Evolutionary conservation across 2,113 vertebrate species (phyloP), one percentile per base, ranked within the genome.

Genomic region (Dermatemys mawii): DNA sequence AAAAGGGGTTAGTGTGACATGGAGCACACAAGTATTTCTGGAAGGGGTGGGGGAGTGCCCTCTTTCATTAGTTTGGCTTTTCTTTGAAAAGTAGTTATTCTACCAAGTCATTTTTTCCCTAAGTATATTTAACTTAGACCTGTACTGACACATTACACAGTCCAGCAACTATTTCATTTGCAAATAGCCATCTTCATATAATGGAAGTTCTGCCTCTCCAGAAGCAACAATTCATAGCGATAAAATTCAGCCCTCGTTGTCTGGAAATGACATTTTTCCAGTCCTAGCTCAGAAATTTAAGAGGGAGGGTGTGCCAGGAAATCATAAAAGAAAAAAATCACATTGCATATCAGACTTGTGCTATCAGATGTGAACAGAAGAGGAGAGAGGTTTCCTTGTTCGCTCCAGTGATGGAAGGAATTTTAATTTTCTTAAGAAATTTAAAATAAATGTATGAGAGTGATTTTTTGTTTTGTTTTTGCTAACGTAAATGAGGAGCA

Each of bases 181-280:
- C 87, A 95, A 88, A 92, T 46, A 93, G 80, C 73, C 87, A 12
- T 84, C 48, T 86, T 94, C 27, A 0, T 92, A 54, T 89, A 92
- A 94, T 96, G 95, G 91, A 97, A 94, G 93, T 91, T 93, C 88
- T 95, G n/a, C 53, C 88, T 95, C 90, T 96, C 93, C 97, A 96
- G 96, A 81, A 96, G 86, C 93, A 97, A 94, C 91, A 94, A 75
- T 2, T 6, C 89, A 11, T 78, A 90, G 94, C 88, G 92, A 86
- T 96, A 93, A 97, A 97, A 93, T 89, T 93, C 87, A 94, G 91
- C 93, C 83, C 83, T 81, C 84, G 88, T 87, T 67, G 78, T 93
- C 95, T 97, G 93, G 73, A 96, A 96, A 97, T 73, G 91, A 85
- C 1, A 26, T 94, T 96, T 96, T 95, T 95, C 91, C 80, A 50